A percentile compares a stretch with the other conserved stretches of the same genome.
phyloP scores from a whole-genome alignment of 2,797 vertebrate species.

The Glossophaga mutica region DNA sequence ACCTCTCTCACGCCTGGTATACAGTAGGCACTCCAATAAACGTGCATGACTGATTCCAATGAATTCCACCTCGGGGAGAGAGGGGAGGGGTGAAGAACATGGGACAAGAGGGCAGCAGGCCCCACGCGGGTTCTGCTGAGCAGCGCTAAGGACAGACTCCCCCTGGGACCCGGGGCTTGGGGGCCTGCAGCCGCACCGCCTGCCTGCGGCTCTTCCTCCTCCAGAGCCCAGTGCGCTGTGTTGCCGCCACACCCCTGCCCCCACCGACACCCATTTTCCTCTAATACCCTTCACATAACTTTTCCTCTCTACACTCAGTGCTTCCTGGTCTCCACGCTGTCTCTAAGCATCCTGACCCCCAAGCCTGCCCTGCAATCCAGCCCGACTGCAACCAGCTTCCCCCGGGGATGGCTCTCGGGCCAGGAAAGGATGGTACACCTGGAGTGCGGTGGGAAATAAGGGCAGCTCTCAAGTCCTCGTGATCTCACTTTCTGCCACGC shows the following conservation, averaged over 20 bases:
- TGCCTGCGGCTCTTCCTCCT: background rate
- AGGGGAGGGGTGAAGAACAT: background rate
- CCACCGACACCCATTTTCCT: rapidly evolving
- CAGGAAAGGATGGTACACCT: background rate
- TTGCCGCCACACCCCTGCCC: rapidly evolving
- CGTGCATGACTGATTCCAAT: background rate
- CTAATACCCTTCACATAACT: background rate
- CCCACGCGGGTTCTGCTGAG: background rate
- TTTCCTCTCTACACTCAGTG: rapidly evolving
- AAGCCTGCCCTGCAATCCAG: background rate
- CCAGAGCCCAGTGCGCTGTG: rapidly evolving
- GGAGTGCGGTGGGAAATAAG: background rate
- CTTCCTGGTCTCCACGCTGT: background rate
- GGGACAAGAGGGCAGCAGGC: background rate
- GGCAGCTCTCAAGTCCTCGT: background rate
- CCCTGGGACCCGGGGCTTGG: too few species aligned
- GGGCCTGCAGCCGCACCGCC: background rate
- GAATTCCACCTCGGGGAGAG: background rate
- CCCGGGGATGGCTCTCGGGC: too few species aligned
- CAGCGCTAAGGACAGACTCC: rapidly evolving
- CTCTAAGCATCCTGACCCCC: background rate
- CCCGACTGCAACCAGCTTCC: background rate
- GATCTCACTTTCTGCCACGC: background rate
- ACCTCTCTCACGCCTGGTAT: background rate
- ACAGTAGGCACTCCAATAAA: background rate